Evolutionary conservation across 2,797 vertebrate species (phyloP), one percentile per base, ranked within the genome.

Genomic region (Silurus aristotelis): DNA sequence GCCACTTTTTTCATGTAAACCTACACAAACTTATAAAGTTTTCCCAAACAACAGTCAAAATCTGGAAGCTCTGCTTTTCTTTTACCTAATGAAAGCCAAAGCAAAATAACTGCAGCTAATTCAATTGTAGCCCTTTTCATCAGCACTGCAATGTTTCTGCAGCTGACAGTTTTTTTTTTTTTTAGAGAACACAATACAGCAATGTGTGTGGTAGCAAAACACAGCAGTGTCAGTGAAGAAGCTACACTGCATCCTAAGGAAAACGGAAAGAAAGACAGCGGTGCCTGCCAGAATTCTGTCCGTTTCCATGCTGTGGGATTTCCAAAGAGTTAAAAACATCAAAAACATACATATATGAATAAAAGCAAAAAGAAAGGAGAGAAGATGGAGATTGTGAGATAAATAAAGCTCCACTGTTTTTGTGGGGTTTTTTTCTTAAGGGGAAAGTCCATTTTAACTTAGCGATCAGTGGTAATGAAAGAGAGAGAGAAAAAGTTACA

Each of bases 371-470:
- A 64, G 19, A 38, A 80, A 68, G 58, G 73, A 27, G 15, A 76
- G 60, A n/a, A 63, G 20, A 70, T 48, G 17, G 61, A 73, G 84
- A 79, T n/a, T 56, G 22, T 46, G 0, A 79, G 68, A 87, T 88
- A 86, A 89, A 90, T 90, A 90, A 86, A 90, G 91, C 90, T 91
- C 89, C 48, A 25, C 87, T 91, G 89, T 92, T 93, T 89, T 38
- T 38, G 38, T 4, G 38, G 3, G 3, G 0, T 4, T 89, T 90
- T 86, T 60, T 25, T 58, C 89, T 88, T 90, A 89, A 10, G 76
- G 89, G 89, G 91, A 92, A 92, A 93, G 86, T 90, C 90, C 82
- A 89, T 91, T 92, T 90, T 92, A 91, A 92, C 90, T 87, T 71
- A 92, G 87, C 90, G 87, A 86, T 90, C 86, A 89, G 58, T 61